Conservation (phyloP, 2,888 invertebrate species). For the Hydropsyche betteni region DNA sequence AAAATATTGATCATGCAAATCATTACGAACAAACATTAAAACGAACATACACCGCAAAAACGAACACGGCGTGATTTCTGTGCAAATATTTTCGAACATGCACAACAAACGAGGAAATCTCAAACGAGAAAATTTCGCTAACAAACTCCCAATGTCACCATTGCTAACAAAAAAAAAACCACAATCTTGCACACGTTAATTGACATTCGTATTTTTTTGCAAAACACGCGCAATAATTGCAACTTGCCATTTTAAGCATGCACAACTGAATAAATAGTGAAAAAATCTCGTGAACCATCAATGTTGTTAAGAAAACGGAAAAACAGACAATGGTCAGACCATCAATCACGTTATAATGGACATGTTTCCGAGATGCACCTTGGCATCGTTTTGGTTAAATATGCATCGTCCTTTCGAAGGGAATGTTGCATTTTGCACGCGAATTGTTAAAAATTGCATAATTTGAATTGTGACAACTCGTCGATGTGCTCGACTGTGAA, state of each 20-base stretch:
- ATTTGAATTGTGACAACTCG: too few relatives aligned
- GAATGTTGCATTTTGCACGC: too few relatives aligned
- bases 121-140: not conserved
- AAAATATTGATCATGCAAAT: too few relatives aligned
- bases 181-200: not conserved
- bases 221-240: not conserved
- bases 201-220: not conserved
- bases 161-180: not conserved
- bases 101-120: not conserved
- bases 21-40: too few relatives aligned
- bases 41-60: too few relatives aligned
- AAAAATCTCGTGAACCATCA: not conserved
- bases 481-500: too few relatives aligned
- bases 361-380: not conserved
- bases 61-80: too few relatives aligned
- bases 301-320: not conserved
- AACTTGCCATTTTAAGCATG: not conserved
- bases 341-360: not conserved
- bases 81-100: not conserved
- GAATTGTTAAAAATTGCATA: too few relatives aligned
- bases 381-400: not conserved
- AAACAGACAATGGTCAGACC: not conserved
- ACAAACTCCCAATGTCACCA: constrained; percentile 6
- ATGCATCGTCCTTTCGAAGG: too few relatives aligned
- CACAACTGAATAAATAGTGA: not conserved